Evolutionary conservation across 2,113 vertebrate genomes (phyloP), one percentile per base, ranked within the genome.

Genomic region (Serilophus lunatus): DNA sequence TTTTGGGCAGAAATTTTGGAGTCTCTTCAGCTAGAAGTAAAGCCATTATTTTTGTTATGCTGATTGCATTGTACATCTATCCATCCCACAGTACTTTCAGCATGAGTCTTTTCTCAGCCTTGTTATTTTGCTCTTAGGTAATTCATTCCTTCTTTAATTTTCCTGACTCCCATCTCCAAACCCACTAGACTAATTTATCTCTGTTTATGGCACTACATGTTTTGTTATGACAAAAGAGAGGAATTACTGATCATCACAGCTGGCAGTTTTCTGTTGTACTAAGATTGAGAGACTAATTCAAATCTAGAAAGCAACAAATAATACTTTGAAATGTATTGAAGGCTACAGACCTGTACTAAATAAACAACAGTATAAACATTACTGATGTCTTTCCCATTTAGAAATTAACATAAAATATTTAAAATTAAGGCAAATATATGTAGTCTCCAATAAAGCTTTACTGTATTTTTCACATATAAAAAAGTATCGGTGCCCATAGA

Each of bases 211-310:
- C 28, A 53, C 38, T 88, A 17, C 47, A 49, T 89, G 59, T 87
- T 94, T 88, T 87, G 57, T 82, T 95, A 76, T 61, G 85, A 70
- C 61, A 86, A 84, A 95, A 72, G 82, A 76, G 57, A 84, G n/a
- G 33, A 94, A 77, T 82, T 93, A 66, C 42, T 61, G 66, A 51
- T 83, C 33, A 26, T 91, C 82, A 90, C 87, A 95, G 71, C 79
- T 94, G 85, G 90, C 66, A 76, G 85, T 51, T 86, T 94, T 88
- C 75, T 86, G n/a, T 36, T 90, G 44, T 59, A 80, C 68, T 10
- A 95, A 92, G 85, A 92, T 1, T 92, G 85, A 82, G 50, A 94
- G 44, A 77, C 63, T 80, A 92, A 90, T 90, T 95, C 87, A 88
- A 51, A 83, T 60, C 29, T 71, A 74, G 68, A 93, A 90, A 91